A percentile compares a stretch with the other conserved stretches of the same genome.
Evolutionary conservation across 2,113 vertebrate genomes (phyloP).

Genomic region (Sylvicapra grimmia): DNA sequence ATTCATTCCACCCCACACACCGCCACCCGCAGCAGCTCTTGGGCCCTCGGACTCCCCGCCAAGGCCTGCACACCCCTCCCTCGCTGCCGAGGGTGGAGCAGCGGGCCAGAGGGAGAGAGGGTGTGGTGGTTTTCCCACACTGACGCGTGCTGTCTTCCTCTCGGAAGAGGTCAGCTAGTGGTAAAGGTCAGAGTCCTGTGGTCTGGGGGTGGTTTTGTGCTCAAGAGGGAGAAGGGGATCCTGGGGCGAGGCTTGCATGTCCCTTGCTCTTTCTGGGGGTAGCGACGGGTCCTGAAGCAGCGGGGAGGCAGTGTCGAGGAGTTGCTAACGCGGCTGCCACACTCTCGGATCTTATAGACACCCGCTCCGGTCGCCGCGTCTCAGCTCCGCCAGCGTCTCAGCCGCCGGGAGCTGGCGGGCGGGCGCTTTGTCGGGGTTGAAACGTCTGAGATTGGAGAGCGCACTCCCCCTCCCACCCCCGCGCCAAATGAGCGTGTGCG

Average conservation of each 20-base stretch:
- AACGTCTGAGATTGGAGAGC: constrained; percentile 40
- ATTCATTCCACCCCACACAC: background rate
- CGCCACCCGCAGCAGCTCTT: background rate
- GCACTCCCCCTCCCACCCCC: background rate
- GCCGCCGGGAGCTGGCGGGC: background rate
- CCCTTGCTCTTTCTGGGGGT: background rate
- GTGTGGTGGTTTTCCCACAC: background rate
- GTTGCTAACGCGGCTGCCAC: background rate
- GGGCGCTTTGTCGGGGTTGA: background rate
- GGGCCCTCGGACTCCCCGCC: background rate
- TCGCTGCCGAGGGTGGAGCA: background rate
- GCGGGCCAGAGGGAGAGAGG: background rate
- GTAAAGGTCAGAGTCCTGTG: background rate
- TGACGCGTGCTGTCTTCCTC: background rate
- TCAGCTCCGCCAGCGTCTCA: background rate
- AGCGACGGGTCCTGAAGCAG: background rate
- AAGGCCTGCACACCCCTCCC: background rate
- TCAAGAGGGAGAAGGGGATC: background rate
- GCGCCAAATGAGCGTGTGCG: constrained; percentile 35
- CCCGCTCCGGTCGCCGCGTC: background rate
- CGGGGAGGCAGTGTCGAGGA: background rate
- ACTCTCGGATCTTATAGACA: background rate
- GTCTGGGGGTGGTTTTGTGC: background rate
- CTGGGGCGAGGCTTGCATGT: background rate
- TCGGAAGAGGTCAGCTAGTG: background rate